phyloP scores from a whole-genome alignment of 2,113 vertebrate species.

The Neogale vison region DNA sequence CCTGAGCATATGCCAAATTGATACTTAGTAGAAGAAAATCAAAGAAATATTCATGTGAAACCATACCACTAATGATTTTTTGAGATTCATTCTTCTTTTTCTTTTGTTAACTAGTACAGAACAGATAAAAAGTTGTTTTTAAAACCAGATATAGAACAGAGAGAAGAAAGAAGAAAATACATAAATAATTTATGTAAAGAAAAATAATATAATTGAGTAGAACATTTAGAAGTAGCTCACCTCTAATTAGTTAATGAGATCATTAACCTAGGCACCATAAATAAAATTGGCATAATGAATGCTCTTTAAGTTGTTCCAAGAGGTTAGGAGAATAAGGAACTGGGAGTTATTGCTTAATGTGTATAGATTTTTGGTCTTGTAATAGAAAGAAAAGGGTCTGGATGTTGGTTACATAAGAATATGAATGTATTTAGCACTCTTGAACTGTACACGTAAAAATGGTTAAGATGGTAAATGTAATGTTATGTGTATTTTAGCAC shows the following conservation, averaged over 20 bases:
- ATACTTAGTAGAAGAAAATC: neutral
- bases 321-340: neutral
- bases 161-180: neutral
- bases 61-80: neutral
- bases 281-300: neutral
- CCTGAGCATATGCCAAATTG: neutral
- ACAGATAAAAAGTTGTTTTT: neutral
- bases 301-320: neutral
- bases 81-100: neutral
- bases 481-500: neutral
- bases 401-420: neutral
- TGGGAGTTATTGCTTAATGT: neutral
- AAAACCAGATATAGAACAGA: neutral
- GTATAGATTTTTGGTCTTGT: neutral
- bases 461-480: neutral
- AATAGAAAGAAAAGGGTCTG: neutral
- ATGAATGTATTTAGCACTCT: neutral
- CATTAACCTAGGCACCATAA: neutral
- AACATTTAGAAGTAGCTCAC: neutral
- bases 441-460: neutral
- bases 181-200: neutral
- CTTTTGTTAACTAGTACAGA: neutral
- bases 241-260: neutral
- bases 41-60: neutral
- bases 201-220: conserved; percentile 37